Conservation (phyloP, 2,888 invertebrate genomes). For the Spodoptera exigua region DNA sequence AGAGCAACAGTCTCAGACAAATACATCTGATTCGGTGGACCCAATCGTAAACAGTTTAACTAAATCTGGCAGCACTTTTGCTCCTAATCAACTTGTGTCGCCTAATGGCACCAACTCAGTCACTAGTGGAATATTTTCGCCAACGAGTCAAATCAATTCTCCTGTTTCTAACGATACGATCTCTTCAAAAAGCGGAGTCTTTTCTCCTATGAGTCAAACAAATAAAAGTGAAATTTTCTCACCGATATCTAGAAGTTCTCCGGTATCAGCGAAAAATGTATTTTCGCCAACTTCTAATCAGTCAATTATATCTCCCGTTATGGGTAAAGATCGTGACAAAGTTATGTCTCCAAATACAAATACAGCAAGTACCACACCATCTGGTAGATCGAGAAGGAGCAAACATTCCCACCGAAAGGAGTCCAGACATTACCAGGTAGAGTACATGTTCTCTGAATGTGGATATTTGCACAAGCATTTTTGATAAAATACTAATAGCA, state of each 20-base stretch:
- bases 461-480: constrained; percentile 50
- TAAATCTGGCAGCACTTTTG: constrained; percentile 80
- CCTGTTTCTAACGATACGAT: constrained; percentile 87
- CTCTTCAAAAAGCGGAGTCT: constrained; percentile 87
- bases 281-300: constrained; percentile 86
- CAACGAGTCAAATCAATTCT: constrained; percentile 88
- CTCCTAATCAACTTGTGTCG: constrained; percentile 83
- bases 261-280: constrained; percentile 83
- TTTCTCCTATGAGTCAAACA: constrained; percentile 87
- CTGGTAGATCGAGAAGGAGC: constrained; percentile 88
- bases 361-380: constrained; percentile 88
- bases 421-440: constrained; percentile 92
- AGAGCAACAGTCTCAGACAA: constrained; percentile 81
- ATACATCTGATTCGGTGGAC: constrained; percentile 80
- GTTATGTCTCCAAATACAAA: constrained; percentile 84
- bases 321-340: constrained; percentile 82
- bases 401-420: constrained; percentile 90
- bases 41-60: constrained; percentile 81
- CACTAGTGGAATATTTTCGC: constrained; percentile 88
- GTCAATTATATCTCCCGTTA: constrained; percentile 81
- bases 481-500: constrained; percentile 72
- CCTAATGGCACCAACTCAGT: constrained; percentile 87
- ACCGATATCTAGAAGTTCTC: constrained; percentile 84
- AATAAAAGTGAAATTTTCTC: constrained; percentile 87
- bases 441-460: constrained; percentile 51